Evolutionary conservation across 2,888 invertebrate species (phyloP), one percentile per base, ranked within the genome.

Genomic region (Aporophyla lueneburgensis): DNA sequence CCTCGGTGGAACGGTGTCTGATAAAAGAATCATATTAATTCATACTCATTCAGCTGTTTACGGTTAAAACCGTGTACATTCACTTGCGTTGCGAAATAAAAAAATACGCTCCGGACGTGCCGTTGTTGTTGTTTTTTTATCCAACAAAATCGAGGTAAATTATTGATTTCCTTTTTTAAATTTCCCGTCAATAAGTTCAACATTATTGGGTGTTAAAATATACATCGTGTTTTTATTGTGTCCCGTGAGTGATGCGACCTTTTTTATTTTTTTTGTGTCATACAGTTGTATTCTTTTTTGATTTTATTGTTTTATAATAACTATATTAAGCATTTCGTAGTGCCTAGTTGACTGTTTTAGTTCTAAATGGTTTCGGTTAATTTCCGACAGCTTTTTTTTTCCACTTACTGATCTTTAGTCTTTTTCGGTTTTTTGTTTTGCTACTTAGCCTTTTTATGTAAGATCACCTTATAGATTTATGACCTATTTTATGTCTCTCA

Each of bases 21-120:
- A 93, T 93, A 93, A 93, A 94, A 93, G 90, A 93, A 94, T 93
- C 89, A 93, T 92, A 92, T 93, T 92, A 93, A 93, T 91, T 93
- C 90, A 90, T 91, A 87, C 90, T 89, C 89, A 80, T 84, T 83
- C 88, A 86, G 86, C 89, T 88, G 91, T 88, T 90, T 88, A 89
- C 87, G 76, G 83, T 86, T 88, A 86, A 86, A 83, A 86, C 79
- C 78, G 80, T 40, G 67, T 80, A 83, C 83, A 73, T 83, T 86
- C 80, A 76, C 78, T 81, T 83, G 71, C 82, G 79, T 61, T 70
- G 67, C 68, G 58, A 76, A 80, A 78, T 84, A 76, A 77, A 83
- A 76, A 83, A 84, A 82, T 78, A 86, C 86, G 74, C 62, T 56
- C 53, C 53, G 69, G 65, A 70, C 71, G 76, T 85, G 77, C 80